Base-by-base conservation (phyloP, 2,797 vertebrate genomes). In the Babyrousa celebensis region DNA sequence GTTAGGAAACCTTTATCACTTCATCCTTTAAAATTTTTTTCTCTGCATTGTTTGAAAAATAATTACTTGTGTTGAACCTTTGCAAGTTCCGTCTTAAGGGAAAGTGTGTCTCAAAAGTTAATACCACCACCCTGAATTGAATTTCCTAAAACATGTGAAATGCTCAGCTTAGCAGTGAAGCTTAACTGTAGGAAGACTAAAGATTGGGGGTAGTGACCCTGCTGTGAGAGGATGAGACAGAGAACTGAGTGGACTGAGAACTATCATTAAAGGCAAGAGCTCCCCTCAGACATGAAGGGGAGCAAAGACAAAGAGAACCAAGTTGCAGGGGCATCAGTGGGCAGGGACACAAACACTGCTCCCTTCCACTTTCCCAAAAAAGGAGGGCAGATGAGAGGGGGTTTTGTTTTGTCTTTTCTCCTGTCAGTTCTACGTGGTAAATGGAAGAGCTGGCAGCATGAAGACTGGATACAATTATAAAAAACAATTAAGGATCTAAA, bases 61-160 rank as follows among this genome's bases (percentile, higher is more conserved):
- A 92, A 48, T 95, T 48, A 75, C 20, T 92, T 63, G n/a, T 67
- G 54, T 43, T 84, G 60, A 95, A 70, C 16, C 12, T 95, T 78
- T 79, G 5, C 25, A 92, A 14, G 29, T 93, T 91, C 72, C 86
- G 16, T 86, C 77, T 86, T 87, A 72, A 62, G 71, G 75, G 21
- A 92, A 65, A 77, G 56, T 78, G 3, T 83, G 4, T 92, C 23
- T 83, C n/a, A 68, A 56, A 82, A 88, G 75, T 71, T 71, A 72
- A 23, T 8, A 78, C 23, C 15, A 12, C 25, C 7, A 79, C 18
- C 25, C 11, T 0, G 23, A 75, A 18, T 54, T 70, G 48, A 85
- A 48, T 85, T 89, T 89, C 29, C 62, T 96, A 23, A 65, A 91
- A 88, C 27, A 95, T 23, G 43, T 77, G 60, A 48, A 75, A 56